A percentile compares a stretch with the other conserved stretches of the same genome.
phyloP scores from a whole-genome alignment of 1,140 invertebrate species.

The Drosophila punjabiensis region DNA sequence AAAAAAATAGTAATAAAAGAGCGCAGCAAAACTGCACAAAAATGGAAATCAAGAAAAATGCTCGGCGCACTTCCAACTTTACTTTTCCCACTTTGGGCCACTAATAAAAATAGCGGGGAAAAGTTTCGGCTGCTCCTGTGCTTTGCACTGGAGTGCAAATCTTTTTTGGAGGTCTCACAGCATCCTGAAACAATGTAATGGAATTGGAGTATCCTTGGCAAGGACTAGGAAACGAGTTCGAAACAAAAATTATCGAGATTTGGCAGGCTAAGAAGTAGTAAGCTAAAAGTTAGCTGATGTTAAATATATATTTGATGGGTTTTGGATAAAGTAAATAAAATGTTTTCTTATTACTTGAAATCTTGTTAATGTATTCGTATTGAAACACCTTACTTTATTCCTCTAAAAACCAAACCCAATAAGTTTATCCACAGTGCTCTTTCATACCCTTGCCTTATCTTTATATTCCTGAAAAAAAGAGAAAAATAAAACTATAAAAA shows the following conservation, averaged over 20 bases:
- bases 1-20: background rate
- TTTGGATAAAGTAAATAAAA: background rate
- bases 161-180: slow-evolving; percentile 3
- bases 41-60: slow-evolving; percentile 66
- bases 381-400: no score
- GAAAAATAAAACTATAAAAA: slow-evolving; percentile 8
- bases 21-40: slow-evolving; percentile 15
- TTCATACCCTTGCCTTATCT: slow-evolving; percentile 3
- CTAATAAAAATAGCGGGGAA: slow-evolving; percentile 42
- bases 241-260: background rate
- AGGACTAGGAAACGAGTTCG: background rate
- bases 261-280: background rate
- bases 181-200: background rate
- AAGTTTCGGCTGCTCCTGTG: slow-evolving; percentile 26
- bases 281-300: background rate
- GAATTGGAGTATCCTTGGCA: background rate
- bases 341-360: background rate
- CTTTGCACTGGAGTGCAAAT: slow-evolving; percentile 36
- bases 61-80: slow-evolving; percentile 41
- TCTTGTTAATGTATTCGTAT: no score
- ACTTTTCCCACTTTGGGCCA: slow-evolving; percentile 17
- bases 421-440: background rate
- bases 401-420: background rate
- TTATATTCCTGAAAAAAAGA: background rate
- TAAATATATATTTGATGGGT: no score